Percentiles rank a stretch among this genome's conserved stretches.
Evolutionary conservation across 2,113 vertebrate species (phyloP).

Genomic region (Chaetops frenatus): DNA sequence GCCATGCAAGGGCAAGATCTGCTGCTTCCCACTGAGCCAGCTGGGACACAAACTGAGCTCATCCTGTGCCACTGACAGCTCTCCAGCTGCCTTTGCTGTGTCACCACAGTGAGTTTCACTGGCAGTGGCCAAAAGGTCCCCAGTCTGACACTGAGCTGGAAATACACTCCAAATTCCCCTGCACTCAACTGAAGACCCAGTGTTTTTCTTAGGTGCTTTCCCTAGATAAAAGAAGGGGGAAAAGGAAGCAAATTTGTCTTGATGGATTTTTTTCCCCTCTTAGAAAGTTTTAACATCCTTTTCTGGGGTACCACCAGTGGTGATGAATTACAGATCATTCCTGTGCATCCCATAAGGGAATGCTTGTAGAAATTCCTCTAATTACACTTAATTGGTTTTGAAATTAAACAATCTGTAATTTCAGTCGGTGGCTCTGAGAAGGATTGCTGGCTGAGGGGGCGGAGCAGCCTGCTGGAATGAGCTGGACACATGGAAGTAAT

Average conservation of each 20-base stretch:
- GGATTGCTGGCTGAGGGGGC: neutral
- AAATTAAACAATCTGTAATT: neutral
- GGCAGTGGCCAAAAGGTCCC: neutral
- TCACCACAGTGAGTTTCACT: neutral
- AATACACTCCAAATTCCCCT: neutral
- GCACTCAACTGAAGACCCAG: neutral
- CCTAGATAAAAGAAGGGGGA: neutral
- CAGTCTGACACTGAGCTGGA: neutral
- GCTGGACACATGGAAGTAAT: neutral
- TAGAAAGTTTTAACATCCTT: neutral
- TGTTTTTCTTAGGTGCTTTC: neutral
- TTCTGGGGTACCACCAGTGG: neutral
- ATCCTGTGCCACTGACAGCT: neutral
- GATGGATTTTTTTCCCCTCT: neutral
- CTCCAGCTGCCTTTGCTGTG: neutral
- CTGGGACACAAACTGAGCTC: neutral
- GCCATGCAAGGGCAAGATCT: neutral
- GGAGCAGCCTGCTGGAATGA: neutral
- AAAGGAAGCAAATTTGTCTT: neutral
- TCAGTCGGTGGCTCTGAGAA: neutral
- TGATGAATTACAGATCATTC: neutral
- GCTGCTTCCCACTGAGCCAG: neutral
- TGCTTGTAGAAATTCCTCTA: neutral
- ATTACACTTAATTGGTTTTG: neutral
- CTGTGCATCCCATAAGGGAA: neutral